Base-by-base conservation (phyloP, 30 jellyfish, hydroid and myxozoan species). In the Hydractinia symbiolongicarpus region DNA sequence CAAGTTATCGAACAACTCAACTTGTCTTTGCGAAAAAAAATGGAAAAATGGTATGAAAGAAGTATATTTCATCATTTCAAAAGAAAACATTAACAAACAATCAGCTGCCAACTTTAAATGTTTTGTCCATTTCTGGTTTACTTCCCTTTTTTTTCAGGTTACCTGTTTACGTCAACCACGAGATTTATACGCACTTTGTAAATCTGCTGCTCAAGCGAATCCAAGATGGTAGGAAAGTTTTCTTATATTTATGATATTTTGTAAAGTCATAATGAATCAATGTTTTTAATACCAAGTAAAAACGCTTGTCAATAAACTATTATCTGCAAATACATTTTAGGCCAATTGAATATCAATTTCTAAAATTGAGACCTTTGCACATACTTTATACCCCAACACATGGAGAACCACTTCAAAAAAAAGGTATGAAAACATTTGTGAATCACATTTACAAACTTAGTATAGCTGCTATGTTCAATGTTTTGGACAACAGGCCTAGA, bases 141-240 rank as follows among this genome's bases (percentile, higher is more conserved):
- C 13, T 10, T 80, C 49, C 51, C n/a, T 13, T 71, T n/a, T 67
- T 44, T 61, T 70, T 40, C 84, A 89, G 97, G 83, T 89, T 9
- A 89, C 97, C 40, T 21, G 89, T 62, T 78, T 89, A 76, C 82
- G 82, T 68, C 84, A 84, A 82, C 97, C 97, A 44, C 84, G 97
- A 16, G 94, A 85, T 57, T 72, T 89, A 51, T 89, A 84, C 66
- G 95, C 97, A 6, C 16, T 81, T 8, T 77, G 94, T 78, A 79
- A 53, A 49, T 79, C 82, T 17, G 50, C 84, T 4, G 66, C 89
- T 14, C 95, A 89, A 75, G 54, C 80, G 55, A 70, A 66, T 66
- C 89, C 79, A 16, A 75, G 93, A 70, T 89, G 97, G 97, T 89
- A 62, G 19, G 90, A 55, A 62, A n/a, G 19, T 11, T 1, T 0